Evolutionary conservation across 2,113 vertebrate species (phyloP).

Genomic region (Lepus americanus): DNA sequence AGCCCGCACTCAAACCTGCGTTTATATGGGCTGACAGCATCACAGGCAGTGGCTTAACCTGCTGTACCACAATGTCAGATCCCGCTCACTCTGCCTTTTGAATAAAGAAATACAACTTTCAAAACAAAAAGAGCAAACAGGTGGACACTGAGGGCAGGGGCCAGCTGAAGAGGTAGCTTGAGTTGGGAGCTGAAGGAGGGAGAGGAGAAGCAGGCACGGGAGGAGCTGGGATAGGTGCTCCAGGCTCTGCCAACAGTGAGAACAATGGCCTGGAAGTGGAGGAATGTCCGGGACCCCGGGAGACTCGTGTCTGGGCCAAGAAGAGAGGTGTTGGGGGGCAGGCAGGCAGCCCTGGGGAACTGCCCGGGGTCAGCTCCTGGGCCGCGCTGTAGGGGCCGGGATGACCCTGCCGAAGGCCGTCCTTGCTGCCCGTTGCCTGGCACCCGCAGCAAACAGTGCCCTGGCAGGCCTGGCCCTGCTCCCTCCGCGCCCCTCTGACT

Average conservation of each 20-base stretch:
- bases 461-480: conserved; percentile 43
- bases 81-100: no score
- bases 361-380: neutral
- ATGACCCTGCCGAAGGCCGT: neutral
- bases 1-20: no score
- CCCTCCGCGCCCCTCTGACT: conserved; percentile 70
- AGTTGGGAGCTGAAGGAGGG: neutral
- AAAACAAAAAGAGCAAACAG: neutral
- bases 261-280: neutral
- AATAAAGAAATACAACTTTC: no score
- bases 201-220: neutral
- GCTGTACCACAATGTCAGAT: no score
- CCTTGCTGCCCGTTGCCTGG: conserved; percentile 80
- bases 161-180: neutral
- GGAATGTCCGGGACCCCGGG: neutral
- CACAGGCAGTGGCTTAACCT: no score
- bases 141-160: neutral
- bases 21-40: no score
- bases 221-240: neutral
- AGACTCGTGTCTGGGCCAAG: neutral
- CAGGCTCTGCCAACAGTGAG: neutral
- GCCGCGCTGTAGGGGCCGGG: neutral
- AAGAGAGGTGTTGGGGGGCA: neutral
- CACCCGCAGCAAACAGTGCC: conserved; percentile 82
- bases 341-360: neutral